These are phyloP conservation scores for Sitta carolinensis DNA, from an alignment of 2,797 vertebrate species.

Conservation along the genomic window DNA sequence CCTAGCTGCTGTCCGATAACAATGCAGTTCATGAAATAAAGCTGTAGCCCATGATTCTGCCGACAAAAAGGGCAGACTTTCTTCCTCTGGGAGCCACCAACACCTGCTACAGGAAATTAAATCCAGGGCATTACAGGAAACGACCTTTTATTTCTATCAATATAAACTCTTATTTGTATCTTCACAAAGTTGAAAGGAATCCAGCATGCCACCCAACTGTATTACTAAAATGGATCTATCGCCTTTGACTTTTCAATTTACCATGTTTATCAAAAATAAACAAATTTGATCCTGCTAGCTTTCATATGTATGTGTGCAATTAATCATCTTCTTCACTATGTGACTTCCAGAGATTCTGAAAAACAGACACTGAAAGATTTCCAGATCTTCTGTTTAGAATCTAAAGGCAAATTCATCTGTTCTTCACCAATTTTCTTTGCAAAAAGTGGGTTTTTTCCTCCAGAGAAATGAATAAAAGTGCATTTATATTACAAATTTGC, in stretches of 20 bases:
- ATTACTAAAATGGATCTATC: background rate
- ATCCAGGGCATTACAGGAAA: background rate
- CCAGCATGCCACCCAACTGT: background rate
- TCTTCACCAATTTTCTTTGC: background rate
- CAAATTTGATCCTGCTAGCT: background rate
- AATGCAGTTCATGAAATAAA: background rate
- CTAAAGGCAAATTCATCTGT: background rate
- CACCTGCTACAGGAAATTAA: background rate
- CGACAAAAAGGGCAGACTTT: background rate
- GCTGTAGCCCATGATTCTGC: background rate
- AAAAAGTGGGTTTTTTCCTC: background rate
- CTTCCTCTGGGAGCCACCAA: background rate
- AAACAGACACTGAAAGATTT: background rate
- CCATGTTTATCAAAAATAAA: background rate
- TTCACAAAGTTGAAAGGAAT: background rate
- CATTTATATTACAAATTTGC: background rate
- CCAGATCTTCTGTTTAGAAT: background rate
- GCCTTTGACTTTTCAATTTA: background rate
- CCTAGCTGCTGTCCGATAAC: background rate
- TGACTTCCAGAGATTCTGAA: background rate
- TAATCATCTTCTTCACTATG: background rate
- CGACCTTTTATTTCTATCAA: background rate
- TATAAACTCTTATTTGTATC: background rate
- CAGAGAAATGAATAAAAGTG: background rate
- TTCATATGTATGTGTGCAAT: background rate